Evolutionary conservation across 1,140 invertebrate species (phyloP), one percentile per base, ranked within the genome.

Genomic region (Drosophila saltans): DNA sequence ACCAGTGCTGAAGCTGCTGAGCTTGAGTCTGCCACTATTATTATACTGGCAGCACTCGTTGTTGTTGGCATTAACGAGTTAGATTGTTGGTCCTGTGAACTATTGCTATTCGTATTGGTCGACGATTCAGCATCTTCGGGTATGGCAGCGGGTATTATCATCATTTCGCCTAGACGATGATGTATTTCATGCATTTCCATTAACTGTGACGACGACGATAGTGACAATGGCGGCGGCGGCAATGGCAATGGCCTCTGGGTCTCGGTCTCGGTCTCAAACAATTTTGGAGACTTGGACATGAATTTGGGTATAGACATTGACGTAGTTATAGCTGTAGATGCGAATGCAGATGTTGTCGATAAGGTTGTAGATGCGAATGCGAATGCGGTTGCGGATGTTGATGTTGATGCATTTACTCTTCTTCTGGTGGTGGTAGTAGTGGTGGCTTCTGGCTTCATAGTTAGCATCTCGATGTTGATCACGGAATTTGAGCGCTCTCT

Each of bases 401-500:
- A 36, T 36, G 67, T 43, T 64, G 41, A 24, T 33, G 33, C 33
- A 36, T 36, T 4, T 36, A 36, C 33, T 7, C 21, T 16, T 16
- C 16, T 16, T 16, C 16, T 16, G 16, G 16, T 16, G 16, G 16
- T 16, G 16, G 16, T 16, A 16, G 16, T 16, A 16, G 16, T 16
- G 16, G 16, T 52, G 30, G 62, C 45, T 62, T 81, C 68, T 63
- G 86, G 71, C 75, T 66, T 81, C 74, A 77, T 68, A 72, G 75
- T 64, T 70, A 64, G 85, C 88, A 91, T 91, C 86, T 90, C 85
- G 77, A 88, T 91, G 75, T 90, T 90, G 71, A 86, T 84, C 80
- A 91, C 82, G 80, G 90, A 88, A 64, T 72, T 88, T 70, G 86
- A 90, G 85, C 86, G 86, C 83, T 91, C 85, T 80, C 84, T 92